Evolutionary conservation across 2,113 vertebrate species (phyloP), one percentile per base, ranked within the genome.

Genomic region (Xerus inauris): DNA sequence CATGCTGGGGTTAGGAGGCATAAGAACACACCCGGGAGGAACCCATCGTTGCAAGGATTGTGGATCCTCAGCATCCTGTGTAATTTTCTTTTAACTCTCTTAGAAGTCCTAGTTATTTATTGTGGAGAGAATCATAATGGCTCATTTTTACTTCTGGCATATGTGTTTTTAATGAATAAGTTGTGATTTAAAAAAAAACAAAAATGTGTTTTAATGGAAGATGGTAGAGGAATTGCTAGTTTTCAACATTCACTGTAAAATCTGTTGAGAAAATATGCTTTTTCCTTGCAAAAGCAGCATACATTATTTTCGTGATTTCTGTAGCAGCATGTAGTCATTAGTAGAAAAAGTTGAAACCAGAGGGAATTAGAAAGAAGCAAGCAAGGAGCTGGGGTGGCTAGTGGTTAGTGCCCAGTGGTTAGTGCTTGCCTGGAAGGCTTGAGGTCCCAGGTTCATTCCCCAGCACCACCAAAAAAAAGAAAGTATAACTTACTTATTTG

Each of bases 1-100:
- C 4, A 82, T 85, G 85, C 8, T 94, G 9, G 4, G 92, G 9
- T 91, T 91, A 57, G 19, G 12, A 40, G 54, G 16, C 59, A 92
- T 72, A 85, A 94, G 90, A 93, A 47, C 20, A 5, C 19, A 84
- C 49, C 79, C 22, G n/a, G 12, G 59, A 87, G 88, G 92, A 82
- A 89, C 83, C 11, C 9, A 12, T 89, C 85, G 65, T 94, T 73
- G 85, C 77, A 83, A 88, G 49, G 71, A 8, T 89, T 22, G 45
- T 72, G 96, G 94, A 64, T 71, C 26, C 91, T 91, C 89, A 89
- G 89, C 93, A 62, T 83, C 49, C n/a, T 89, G 45, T 9, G 24
- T 64, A 89, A 81, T 86, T 95, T 93, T 71, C n/a, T 91, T 94
- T 90, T 38, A 86, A 71, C 45, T 89, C 75, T 84, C 49, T 92